phyloP scores from a whole-genome alignment of 2,888 invertebrate genomes.

The Myopa tessellatipennis region DNA sequence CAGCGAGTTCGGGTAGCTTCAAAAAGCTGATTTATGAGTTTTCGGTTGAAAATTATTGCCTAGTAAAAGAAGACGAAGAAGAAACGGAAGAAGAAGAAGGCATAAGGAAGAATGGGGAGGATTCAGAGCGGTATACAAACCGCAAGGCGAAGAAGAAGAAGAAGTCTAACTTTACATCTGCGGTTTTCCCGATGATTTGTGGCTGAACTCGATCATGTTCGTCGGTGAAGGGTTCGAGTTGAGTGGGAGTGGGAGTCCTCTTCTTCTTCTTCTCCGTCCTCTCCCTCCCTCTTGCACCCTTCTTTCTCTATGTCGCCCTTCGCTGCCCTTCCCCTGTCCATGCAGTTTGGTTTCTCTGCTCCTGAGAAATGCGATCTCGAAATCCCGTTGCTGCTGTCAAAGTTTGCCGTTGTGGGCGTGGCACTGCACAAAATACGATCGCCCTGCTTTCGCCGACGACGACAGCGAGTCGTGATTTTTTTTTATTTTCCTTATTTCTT shows the following conservation, averaged over 20 bases:
- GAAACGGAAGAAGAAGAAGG: no score
- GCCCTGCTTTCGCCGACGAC: background rate
- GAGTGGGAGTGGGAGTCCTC: background rate
- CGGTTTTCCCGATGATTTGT: slow-evolving; percentile 13
- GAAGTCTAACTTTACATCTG: background rate
- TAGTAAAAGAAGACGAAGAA: no score
- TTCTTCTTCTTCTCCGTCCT: background rate
- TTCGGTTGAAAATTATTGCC: slow-evolving; percentile 1
- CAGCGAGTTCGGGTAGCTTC: background rate
- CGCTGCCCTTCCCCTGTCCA: background rate
- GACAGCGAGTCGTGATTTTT: background rate
- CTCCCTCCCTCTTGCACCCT: background rate
- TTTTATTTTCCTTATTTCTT: background rate
- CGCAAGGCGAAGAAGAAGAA: background rate
- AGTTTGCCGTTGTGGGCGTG: slow-evolving; percentile 24
- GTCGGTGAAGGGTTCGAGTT: background rate
- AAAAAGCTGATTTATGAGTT: slow-evolving; percentile 16
- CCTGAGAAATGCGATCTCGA: background rate
- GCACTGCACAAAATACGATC: slow-evolving; percentile 10
- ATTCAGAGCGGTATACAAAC: background rate
- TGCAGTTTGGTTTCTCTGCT: background rate
- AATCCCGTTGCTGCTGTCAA: background rate
- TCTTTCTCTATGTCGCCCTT: background rate
- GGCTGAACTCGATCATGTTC: slow-evolving; percentile 13
- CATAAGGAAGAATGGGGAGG: background rate